A percentile compares a stretch with the other conserved stretches of the same genome.
These are phyloP conservation scores for Drosophila triauraria DNA, from an alignment of 1,140 invertebrate genomes.

Conservation along the genomic window DNA sequence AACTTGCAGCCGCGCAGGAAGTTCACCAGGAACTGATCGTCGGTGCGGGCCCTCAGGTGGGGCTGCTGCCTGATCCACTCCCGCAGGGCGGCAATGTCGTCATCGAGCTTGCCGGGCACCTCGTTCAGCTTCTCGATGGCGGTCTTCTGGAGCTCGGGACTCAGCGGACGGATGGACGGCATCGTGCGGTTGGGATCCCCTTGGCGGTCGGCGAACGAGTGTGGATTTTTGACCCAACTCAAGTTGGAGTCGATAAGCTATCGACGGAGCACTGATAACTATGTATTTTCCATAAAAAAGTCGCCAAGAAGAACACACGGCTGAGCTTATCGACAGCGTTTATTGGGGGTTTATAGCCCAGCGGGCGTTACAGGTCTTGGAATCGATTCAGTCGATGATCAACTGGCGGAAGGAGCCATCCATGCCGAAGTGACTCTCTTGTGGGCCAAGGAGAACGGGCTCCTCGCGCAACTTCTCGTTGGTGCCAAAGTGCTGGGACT, in stretches of 20 bases:
- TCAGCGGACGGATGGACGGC: conserved; percentile 85
- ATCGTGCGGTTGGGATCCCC: conserved; percentile 40
- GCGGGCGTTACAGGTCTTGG: background rate
- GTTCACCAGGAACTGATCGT: conserved; percentile 87
- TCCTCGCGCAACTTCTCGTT: conserved; percentile 87
- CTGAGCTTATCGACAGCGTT: conserved; percentile 39
- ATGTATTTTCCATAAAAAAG: conserved; percentile 1
- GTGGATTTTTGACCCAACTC: conserved; percentile 15
- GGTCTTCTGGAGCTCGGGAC: conserved; percentile 85
- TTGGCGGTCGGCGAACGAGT: conserved; percentile 38
- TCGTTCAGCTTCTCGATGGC: conserved; percentile 87
- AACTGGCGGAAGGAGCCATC: conserved; percentile 87
- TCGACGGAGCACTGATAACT: conserved; percentile 33
- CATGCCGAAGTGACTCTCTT: conserved; percentile 86
- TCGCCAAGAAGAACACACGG: conserved; percentile 13
- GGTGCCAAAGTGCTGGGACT: conserved; percentile 86
- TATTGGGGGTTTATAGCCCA: conserved; percentile 39
- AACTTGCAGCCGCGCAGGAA: conserved; percentile 90
- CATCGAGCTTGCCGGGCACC: conserved; percentile 85
- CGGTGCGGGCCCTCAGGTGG: conserved; percentile 86
- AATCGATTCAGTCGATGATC: conserved; percentile 64
- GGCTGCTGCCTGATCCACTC: conserved; percentile 89
- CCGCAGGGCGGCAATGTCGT: conserved; percentile 87
- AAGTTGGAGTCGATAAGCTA: conserved; percentile 27
- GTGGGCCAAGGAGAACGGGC: background rate